Evolutionary conservation across 2,797 vertebrate species (phyloP).

Genomic region (Sylvilagus floridanus): DNA sequence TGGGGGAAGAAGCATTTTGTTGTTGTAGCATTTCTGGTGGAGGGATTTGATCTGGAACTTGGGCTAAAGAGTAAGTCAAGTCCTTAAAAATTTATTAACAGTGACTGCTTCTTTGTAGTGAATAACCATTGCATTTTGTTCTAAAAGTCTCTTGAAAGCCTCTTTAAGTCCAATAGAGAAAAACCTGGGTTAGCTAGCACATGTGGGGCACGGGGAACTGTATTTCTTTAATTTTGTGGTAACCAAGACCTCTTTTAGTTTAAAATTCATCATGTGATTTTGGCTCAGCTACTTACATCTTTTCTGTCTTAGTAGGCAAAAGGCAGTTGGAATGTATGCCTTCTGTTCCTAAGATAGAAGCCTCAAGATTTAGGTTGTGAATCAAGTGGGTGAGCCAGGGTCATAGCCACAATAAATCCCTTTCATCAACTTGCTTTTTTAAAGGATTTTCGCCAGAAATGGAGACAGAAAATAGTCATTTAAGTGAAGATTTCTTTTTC

Average conservation of each 20-base stretch:
- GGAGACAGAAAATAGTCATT: not conserved
- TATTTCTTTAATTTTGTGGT: not conserved
- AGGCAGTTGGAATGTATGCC: accelerated
- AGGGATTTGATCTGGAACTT: not conserved
- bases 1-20: too few species aligned
- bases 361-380: not conserved
- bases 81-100: not conserved
- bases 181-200: not conserved
- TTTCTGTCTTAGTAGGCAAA: not conserved
- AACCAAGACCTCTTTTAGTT: not conserved
- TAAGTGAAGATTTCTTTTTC: not conserved
- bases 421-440: not conserved
- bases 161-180: not conserved
- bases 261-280: not conserved
- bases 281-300: not conserved
- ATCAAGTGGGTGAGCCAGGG: not conserved
- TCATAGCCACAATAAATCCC: not conserved
- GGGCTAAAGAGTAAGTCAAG: not conserved
- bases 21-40: not conserved
- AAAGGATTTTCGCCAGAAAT: not conserved
- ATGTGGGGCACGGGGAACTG: not conserved
- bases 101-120: not conserved
- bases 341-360: not conserved
- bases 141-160: not conserved
- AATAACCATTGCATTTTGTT: not conserved